Percentiles rank a stretch among this genome's conserved stretches.
Evolutionary conservation across 2,113 vertebrate species (phyloP).

Genomic region (Atherinomorus stipes): DNA sequence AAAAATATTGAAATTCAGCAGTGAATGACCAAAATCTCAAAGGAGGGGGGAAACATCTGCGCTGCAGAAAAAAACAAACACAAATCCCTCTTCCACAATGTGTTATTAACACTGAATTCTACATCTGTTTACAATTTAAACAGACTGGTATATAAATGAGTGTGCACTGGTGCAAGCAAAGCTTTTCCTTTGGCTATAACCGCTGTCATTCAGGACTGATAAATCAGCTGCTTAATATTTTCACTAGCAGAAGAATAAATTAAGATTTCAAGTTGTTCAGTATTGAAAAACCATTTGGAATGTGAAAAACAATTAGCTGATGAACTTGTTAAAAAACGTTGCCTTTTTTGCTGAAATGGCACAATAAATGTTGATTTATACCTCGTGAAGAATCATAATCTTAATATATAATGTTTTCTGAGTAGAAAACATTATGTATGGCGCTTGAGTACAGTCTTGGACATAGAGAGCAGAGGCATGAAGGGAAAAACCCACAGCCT

Average conservation of each 20-base stretch:
- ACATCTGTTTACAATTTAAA: constrained; percentile 73
- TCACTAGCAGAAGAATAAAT: constrained; percentile 64
- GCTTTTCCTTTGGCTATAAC: constrained; percentile 55
- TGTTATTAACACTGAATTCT: constrained; percentile 51
- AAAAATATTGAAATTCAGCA: constrained; percentile 65
- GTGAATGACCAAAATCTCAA: constrained; percentile 35
- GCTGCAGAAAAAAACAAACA: constrained; percentile 46
- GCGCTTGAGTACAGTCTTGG: constrained; percentile 7
- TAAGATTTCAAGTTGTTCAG: constrained; percentile 40
- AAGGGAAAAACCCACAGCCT: constrained; percentile 33
- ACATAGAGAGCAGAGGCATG: constrained; percentile 28
- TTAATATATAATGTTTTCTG: neutral
- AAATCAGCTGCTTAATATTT: constrained; percentile 56
- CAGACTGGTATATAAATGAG: constrained; percentile 20
- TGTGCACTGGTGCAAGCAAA: constrained; percentile 36
- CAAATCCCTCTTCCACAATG: constrained; percentile 26
- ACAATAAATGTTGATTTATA: no score
- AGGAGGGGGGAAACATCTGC: constrained; percentile 35
- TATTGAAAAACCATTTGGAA: constrained; percentile 31
- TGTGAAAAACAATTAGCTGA: constrained; percentile 39
- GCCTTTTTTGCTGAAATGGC: neutral
- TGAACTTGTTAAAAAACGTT: constrained; percentile 30
- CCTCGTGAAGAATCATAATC: neutral
- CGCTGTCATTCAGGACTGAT: constrained; percentile 57
- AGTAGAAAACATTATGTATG: neutral